Base-by-base conservation (phyloP, 2,113 vertebrate species). In the Tragulus kanchil region DNA sequence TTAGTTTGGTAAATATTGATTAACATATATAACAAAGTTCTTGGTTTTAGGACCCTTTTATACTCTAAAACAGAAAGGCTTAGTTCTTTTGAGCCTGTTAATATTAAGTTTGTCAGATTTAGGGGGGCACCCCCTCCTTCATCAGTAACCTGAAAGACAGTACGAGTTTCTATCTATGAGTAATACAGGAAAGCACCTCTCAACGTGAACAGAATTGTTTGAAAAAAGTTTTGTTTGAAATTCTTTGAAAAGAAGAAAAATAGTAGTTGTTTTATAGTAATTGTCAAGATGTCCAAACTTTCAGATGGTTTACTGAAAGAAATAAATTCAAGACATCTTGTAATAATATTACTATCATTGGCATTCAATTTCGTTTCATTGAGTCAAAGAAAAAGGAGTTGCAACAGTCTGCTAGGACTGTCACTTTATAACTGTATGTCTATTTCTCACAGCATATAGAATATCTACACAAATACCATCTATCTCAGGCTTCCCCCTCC, bases 231-330 rank as follows among this genome's bases (percentile, higher is more conserved):
- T 36, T 36, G 36, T 36, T 36, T 36, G 36, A 36, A 36, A 36
- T 36, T 36, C 36, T 36, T 36, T 36, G 36, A 36, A 36, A 36
- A 36, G 36, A 36, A 36, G 36, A 36, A 36, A 36, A 36, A 36
- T 36, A 36, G 28, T 50, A 67, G 61, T 56, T 87, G 36, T 0
- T 81, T 96, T 91, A 14, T 2, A 73, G 17, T 54, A 90, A 64
- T 81, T 93, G 45, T 77, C 90, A 95, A 89, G 81, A 61, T 86
- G 19, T 13, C 26, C 36, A 85, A 62, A 50, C 58, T 83, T 94
- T 93, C 56, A 86, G 89, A 69, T 83, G 86, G 86, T 71, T 93
- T 83, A 45, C 81, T 90, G 90, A 89, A 96, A 93, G n/a, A 93
- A 94, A 81, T 12, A 48, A 31, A 58, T 90, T 69, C 14, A 87